phyloP scores from a whole-genome alignment of 2,113 vertebrate genomes.

The Hypocryptadius cinnamomeus region DNA sequence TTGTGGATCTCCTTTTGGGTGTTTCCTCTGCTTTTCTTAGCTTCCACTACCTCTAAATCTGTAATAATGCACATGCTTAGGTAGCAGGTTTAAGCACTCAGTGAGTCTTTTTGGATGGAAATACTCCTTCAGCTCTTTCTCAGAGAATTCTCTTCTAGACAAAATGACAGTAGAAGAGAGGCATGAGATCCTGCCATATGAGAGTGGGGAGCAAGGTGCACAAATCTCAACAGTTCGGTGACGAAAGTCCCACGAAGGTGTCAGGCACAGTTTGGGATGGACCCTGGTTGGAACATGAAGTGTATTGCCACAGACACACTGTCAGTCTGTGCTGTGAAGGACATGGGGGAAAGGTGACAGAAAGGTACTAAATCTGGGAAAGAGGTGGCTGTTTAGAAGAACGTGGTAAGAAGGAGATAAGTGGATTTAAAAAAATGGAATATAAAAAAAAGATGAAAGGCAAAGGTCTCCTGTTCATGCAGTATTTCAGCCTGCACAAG shows the following conservation, averaged over 20 bases:
- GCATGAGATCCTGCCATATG: background rate
- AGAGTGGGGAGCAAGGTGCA: background rate
- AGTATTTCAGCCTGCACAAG: background rate
- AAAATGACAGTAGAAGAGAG: background rate
- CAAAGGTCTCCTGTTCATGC: background rate
- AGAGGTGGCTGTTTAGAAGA: background rate
- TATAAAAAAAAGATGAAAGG: too few species aligned
- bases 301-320: background rate
- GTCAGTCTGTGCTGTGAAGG: background rate
- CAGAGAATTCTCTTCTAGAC: background rate
- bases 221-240: background rate
- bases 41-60: background rate
- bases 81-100: background rate
- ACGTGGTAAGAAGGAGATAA: accelerated
- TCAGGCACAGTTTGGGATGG: background rate
- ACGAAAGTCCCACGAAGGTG: background rate
- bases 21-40: background rate
- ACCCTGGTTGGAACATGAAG: background rate
- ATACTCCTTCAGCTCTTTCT: background rate
- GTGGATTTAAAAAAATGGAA: background rate
- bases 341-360: background rate
- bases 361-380: background rate
- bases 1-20: background rate
- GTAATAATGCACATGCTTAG: background rate
- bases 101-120: background rate